A percentile compares a stretch with the other conserved stretches of the same genome.
phyloP scores from a whole-genome alignment of 1,140 invertebrate species.

The Aphelenchoides besseyi region DNA sequence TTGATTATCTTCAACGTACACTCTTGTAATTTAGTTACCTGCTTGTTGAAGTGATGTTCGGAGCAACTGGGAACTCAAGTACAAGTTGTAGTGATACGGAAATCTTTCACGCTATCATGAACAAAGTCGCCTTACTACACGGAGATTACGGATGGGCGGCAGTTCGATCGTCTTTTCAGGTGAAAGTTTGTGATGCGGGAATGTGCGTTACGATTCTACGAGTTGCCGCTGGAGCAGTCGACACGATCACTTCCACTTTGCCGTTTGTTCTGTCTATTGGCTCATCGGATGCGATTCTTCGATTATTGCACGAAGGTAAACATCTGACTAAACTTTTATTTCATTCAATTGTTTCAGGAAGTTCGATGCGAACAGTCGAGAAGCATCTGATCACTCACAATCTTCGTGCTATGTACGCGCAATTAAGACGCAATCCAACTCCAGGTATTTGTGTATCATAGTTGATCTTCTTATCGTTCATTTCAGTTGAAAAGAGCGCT shows the following conservation, averaged over 20 bases:
- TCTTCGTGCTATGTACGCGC: conserved; percentile 18
- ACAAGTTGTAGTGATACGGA: not conserved
- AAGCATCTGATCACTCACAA: conserved; percentile 25
- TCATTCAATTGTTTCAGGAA: conserved; percentile 25
- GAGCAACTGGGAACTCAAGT: not conserved
- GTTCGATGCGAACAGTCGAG: conserved; percentile 24
- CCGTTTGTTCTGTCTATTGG: conserved; percentile 20
- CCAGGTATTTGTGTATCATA: not conserved
- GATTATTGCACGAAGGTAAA: conserved; percentile 23
- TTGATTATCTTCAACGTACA: conserved; percentile 10
- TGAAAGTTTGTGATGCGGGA: conserved; percentile 25
- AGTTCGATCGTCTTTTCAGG: conserved; percentile 25
- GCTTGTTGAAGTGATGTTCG: conserved; percentile 27
- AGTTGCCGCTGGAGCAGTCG: conserved; percentile 16
- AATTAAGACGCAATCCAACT: conserved; percentile 18
- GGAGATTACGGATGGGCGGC: conserved; percentile 16
- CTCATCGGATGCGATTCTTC: conserved; percentile 15
- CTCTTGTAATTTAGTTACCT: conserved; percentile 20
- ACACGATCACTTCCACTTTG: conserved; percentile 16
- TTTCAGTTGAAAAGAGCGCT: conserved; percentile 10
- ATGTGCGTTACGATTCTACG: conserved; percentile 16
- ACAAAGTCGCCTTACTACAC: conserved; percentile 21
- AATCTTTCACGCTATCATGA: conserved; percentile 19
- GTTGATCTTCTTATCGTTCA: not conserved
- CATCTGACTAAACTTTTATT: not conserved